phyloP scores from a whole-genome alignment of 2,888 invertebrate species.

The Platycheirus albimanus region DNA sequence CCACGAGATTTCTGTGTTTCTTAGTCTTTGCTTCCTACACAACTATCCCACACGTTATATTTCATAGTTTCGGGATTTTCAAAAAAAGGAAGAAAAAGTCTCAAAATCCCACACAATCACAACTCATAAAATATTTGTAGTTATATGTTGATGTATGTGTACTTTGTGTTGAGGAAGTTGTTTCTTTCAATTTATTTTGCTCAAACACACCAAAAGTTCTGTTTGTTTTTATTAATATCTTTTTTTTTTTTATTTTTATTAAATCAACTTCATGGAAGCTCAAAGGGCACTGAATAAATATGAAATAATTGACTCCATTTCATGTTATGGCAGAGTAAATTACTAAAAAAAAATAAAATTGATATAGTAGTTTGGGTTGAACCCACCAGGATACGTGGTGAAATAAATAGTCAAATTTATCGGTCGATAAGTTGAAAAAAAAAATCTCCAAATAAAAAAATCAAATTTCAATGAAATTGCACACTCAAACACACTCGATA shows the following conservation, averaged over 20 bases:
- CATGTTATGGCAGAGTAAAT: slow-evolving; percentile 8
- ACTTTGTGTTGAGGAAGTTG: neutral
- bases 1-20: slow-evolving; percentile 5
- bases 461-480: no score
- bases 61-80: no score
- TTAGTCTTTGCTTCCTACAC: no score
- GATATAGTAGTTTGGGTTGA: neutral
- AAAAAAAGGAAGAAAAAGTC: no score
- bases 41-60: no score
- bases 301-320: neutral
- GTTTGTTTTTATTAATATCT: no score
- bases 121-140: slow-evolving; percentile 7
- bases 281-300: slow-evolving; percentile 9
- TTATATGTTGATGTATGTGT: no score
- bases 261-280: neutral
- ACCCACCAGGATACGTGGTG: neutral
- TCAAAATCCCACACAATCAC: slow-evolving; percentile 9
- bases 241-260: neutral
- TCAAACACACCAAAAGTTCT: neutral
- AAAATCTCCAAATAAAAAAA: no score
- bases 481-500: no score
- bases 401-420: neutral
- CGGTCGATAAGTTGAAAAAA: neutral
- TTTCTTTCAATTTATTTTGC: slow-evolving; percentile 2
- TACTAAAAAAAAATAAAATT: neutral